Evolutionary conservation across 2,888 invertebrate species (phyloP), one percentile per base, ranked within the genome.

Genomic region (Parnassius mnemosyne): DNA sequence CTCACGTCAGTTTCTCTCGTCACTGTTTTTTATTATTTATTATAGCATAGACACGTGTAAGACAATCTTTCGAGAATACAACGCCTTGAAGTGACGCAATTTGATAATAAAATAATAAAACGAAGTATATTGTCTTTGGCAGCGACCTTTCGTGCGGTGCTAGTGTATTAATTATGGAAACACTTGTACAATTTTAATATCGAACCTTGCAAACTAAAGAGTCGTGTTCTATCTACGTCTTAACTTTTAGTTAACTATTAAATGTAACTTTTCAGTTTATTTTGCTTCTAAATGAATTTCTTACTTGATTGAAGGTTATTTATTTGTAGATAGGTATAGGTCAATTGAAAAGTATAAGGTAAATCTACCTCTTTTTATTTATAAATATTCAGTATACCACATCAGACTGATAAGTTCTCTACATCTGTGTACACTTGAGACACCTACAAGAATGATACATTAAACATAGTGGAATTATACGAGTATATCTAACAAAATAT

Each of bases 101-200:
- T 55, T 46, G 34, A 16, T 25, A 47, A 46, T 9, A 56, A 61
- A 56, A 63, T 55, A 56, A 42, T 54, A 57, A 59, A 50, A 60
- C 58, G 57, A 65, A 66, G 65, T 64, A 60, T 61, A 68, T 64
- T 61, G 54, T 63, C 56, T 61, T 66, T 61, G 43, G 49, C 60
- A 61, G 63, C 63, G 68, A 67, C 68, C 67, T 68, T 68, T 69
- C 43, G 57, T 42, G 50, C 59, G 60, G 60, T 58, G 34, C 54
- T 64, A 43, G 60, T 54, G 64, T 56, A 66, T 67, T 68, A 67
- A 67, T 68, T 69, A 69, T 68, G 65, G 52, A 69, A 69, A 71
- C 69, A 69, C 65, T 66, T 71, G 69, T 72, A 68, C 65, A 65
- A 66, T 63, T 63, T 67, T 64, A 65, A 64, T 69, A 60, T 64